Evolutionary conservation across 2,888 invertebrate species (phyloP), one percentile per base, ranked within the genome.

Genomic region (Blomia tropicalis): DNA sequence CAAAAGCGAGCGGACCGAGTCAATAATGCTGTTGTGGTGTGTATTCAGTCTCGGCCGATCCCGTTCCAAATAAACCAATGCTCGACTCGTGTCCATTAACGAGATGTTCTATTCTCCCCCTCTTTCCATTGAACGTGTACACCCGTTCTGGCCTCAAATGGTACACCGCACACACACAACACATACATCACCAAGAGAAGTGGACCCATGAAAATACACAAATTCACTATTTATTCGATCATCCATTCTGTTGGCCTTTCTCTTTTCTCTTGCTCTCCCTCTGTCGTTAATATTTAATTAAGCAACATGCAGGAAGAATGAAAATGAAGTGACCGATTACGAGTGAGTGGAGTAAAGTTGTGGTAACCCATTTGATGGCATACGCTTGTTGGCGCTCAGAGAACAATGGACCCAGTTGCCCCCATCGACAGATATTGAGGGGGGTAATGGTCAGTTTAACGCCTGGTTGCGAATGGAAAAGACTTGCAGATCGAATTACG

Each of bases 401-500:
- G n/a, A n/a, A n/a, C n/a, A n/a, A n/a, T n/a, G n/a, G n/a, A n/a
- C n/a, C n/a, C n/a, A n/a, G n/a, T n/a, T n/a, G n/a, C n/a, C n/a
- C n/a, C n/a, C n/a, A n/a, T n/a, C n/a, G n/a, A n/a, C 36, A 36
- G 7, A 17, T 11, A 17, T 17, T 7, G 17, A 7, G 36, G 22
- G 51, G 14, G 51, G 22, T 7, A 25, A 27, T 47, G 51, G 27
- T 11, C 51, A 47, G 51, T 47, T 47, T 47, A 47, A 47, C 51
- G 51, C 51, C 51, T 47, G n/a, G 7, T 47, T 47, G 51, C 7
- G 51, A 11, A n/a, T 11, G 14, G 7, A 47, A 47, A n/a, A n/a
- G 51, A 47, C n/a, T n/a, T n/a, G n/a, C 51, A 47, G 51, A 47
- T 47, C 51, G 51, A 47, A 47, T 47, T 47, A 47, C 51, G 51